Base-by-base conservation (phyloP, 1,140 invertebrate genomes). In the Homarus americanus region DNA sequence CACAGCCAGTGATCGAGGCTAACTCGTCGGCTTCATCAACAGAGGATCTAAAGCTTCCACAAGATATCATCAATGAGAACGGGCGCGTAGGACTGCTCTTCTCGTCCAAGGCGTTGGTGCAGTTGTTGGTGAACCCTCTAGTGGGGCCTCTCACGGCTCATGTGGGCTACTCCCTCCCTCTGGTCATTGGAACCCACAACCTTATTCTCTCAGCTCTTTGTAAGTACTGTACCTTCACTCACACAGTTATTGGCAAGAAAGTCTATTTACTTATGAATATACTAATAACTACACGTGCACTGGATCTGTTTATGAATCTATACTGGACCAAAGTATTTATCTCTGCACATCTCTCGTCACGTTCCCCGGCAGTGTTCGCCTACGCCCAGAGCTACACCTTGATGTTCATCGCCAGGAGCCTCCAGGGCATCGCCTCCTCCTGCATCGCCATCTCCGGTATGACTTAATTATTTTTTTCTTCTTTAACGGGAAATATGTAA, bases 371-470 rank as follows among this genome's bases (percentile, higher is more conserved):
- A 96, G 97, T 97, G 72, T 98, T 98, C 94, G 97, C 97, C 20
- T 96, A 97, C 93, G 97, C 97, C 3, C 95, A 96, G 93, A 96
- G 96, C 1, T 98, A 97, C 94, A 94, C 95, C 66, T 94, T 96
- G 0, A 94, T 98, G 38, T 96, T 98, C 85, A 92, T 98, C 17
- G 98, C 97, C 0, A 94, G 98, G 91, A 97, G 97, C 93, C 94
- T 98, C 44, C 98, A 98, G 94, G 98, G 98, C 1, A 94, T 98
- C 72, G 97, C 97, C 17, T 98, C 97, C 12, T 96, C 97, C 0
- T 97, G 97, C 87, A 96, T 97, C 84, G 96, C 96, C 24, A 96
- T 97, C 2, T 96, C 96, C 87, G 97, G 97, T 94, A 96, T 96
- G 96, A 96, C 95, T 92, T 28, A 4, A 28, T 12, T 1, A 34